Evolutionary conservation across 2,797 vertebrate species (phyloP).

Genomic region (Bucorvus abyssinicus): DNA sequence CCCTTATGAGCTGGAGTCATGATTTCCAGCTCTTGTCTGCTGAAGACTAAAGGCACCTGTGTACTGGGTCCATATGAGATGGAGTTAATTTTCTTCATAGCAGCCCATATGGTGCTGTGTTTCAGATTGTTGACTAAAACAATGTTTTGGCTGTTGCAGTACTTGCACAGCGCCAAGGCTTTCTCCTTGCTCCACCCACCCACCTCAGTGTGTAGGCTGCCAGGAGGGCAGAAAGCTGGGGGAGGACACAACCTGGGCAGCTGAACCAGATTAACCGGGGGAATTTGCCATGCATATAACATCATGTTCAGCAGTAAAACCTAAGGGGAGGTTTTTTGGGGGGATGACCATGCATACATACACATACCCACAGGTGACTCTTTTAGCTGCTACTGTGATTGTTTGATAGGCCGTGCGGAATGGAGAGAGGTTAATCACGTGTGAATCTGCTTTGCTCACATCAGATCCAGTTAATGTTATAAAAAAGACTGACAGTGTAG

Average conservation of each 20-base stretch:
- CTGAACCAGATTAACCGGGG: background rate
- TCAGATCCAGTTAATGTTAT: background rate
- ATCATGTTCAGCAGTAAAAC: background rate
- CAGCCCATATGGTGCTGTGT: background rate
- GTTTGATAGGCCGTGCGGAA: background rate
- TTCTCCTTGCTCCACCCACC: background rate
- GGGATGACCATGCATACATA: accelerated
- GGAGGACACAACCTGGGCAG: background rate
- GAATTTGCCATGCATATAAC: accelerated
- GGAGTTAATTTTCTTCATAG: background rate
- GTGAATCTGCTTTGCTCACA: background rate
- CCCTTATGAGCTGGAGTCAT: background rate
- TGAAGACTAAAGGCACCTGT: background rate
- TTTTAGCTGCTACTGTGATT: background rate
- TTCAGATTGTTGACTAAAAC: background rate
- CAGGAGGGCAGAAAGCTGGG: background rate
- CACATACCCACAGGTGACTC: accelerated
- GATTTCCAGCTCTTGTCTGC: background rate
- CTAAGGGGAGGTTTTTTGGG: accelerated
- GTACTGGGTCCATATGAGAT: background rate
- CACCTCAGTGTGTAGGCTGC: accelerated
- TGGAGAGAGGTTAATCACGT: background rate
- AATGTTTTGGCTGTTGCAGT: background rate
- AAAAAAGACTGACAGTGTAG: background rate
- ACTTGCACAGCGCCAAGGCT: background rate